phyloP scores from a whole-genome alignment of 2,113 vertebrate genomes.

The Sebastes fasciatus region DNA sequence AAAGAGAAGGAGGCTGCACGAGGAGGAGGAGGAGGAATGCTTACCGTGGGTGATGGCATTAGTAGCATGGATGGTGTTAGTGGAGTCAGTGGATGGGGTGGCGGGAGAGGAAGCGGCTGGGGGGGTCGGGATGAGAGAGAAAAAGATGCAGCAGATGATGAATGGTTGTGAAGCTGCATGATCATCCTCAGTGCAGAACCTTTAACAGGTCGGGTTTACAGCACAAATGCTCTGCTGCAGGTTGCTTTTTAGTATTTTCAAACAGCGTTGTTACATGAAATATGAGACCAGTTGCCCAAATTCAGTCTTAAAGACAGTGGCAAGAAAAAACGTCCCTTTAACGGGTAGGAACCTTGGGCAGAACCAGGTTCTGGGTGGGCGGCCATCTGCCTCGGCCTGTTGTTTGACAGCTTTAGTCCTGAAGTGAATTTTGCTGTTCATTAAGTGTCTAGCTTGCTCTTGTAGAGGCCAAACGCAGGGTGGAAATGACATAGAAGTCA shows the following conservation, averaged over 20 bases:
- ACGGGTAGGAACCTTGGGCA: too few species aligned
- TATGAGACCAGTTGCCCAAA: not conserved
- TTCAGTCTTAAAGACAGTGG: too few species aligned
- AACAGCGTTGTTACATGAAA: not conserved
- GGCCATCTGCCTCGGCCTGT: too few species aligned
- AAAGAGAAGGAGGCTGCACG: not conserved
- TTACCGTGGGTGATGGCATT: conserved; percentile 89
- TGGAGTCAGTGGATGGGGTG: conserved; percentile 90
- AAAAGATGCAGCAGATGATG: conserved; percentile 57
- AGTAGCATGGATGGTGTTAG: conserved; percentile 93
- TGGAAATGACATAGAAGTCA: not conserved
- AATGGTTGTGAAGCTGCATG: conserved; percentile 27
- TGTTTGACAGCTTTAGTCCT: too few species aligned
- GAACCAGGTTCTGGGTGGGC: too few species aligned
- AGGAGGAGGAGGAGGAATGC: conserved; percentile 52
- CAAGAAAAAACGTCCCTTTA: too few species aligned
- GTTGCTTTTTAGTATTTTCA: not conserved
- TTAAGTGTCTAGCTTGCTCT: not conserved
- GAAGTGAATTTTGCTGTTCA: too few species aligned
- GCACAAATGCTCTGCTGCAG: not conserved
- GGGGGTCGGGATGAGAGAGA: conserved; percentile 7
- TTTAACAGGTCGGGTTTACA: not conserved
- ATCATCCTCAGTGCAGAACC: not conserved
- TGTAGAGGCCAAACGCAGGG: not conserved
- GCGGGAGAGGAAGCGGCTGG: conserved; percentile 80